Conservation (phyloP, 2,797 vertebrate genomes). For the Anableps anableps region DNA sequence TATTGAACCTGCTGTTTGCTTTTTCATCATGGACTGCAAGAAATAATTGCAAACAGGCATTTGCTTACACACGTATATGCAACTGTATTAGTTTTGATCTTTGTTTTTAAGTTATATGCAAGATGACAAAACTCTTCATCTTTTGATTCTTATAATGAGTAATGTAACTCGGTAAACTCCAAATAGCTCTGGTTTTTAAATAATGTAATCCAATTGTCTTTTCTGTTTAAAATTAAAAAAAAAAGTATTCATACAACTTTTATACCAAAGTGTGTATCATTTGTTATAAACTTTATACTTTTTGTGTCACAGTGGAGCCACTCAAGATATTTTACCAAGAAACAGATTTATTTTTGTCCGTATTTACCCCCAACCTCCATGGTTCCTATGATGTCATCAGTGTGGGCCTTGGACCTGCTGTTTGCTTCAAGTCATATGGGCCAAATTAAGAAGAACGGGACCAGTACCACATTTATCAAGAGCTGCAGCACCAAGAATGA, state of each 20-base stretch:
- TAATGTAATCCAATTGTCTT: not conserved
- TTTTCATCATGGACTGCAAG: not conserved
- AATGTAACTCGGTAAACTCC: not conserved
- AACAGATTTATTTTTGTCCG: not conserved
- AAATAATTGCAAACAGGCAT: not conserved
- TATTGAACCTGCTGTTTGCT: slow-evolving; percentile 26
- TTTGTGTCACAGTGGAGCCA: not conserved
- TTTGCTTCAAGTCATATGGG: slow-evolving; percentile 50
- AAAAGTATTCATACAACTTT: not conserved
- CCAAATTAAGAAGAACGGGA: slow-evolving; percentile 46
- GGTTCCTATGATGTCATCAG: slow-evolving; percentile 68
- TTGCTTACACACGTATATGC: not conserved
- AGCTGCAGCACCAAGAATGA: slow-evolving; percentile 62
- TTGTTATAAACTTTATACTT: slow-evolving; percentile 7
- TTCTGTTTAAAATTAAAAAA: slow-evolving; percentile 27
- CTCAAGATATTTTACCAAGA: not conserved
- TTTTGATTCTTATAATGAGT: not conserved
- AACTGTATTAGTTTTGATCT: not conserved
- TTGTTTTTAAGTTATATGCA: not conserved
- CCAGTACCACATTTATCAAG: slow-evolving; percentile 69
- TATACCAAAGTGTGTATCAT: slow-evolving; percentile 25
- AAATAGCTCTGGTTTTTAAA: not conserved
- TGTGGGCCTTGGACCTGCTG: slow-evolving; percentile 52
- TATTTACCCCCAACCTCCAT: slow-evolving; percentile 11
- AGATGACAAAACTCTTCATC: not conserved